Base-by-base conservation (phyloP, 2,113 vertebrate genomes). In the Romanogobio albipinnatus region DNA sequence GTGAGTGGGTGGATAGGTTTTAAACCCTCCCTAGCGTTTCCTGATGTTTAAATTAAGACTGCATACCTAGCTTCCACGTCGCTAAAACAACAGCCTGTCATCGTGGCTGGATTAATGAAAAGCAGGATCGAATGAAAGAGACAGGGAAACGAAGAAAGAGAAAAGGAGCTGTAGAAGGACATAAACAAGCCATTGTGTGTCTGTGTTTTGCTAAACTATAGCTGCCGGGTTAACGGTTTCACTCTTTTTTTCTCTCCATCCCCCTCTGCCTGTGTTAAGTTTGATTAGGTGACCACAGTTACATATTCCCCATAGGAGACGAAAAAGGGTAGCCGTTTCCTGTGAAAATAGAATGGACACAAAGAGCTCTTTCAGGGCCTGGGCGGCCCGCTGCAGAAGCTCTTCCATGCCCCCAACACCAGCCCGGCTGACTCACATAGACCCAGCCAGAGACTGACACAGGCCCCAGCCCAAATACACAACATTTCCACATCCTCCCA, bases 291-390 rank as follows among this genome's bases (percentile, higher is more conserved):
- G 96, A 95, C 94, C 94, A 92, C 93, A 94, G 94, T 96, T 95
- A 96, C 96, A 95, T 97, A 96, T 97, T 98, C 96, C 96, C 96
- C 92, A 93, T 93, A 95, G 96, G 96, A 95, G 94, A 95, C 90
- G 95, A 96, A 96, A 81, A 86, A 96, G 94, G 95, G 94, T 94
- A 95, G 96, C 94, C 93, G 94, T 96, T 97, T 97, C 96, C 95
- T 96, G 95, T 95, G 92, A 93, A 98, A 98, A 96, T 96, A 96
- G 92, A 93, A 53, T 88, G 47, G 88, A 93, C 95, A 99, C 96
- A 98, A 98, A 97, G 94, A 93, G 87, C 88, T 91, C 93, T 94
- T 99, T 98, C 84, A 87, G 77, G 86, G 73, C 77, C 53, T 33
- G 36, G 75, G 26, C 77, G 36, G 66, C 76, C 75, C 71, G 3